These are phyloP conservation scores for Spodoptera littoralis DNA, from an alignment of 2,888 invertebrate genomes.

Conservation along the genomic window DNA sequence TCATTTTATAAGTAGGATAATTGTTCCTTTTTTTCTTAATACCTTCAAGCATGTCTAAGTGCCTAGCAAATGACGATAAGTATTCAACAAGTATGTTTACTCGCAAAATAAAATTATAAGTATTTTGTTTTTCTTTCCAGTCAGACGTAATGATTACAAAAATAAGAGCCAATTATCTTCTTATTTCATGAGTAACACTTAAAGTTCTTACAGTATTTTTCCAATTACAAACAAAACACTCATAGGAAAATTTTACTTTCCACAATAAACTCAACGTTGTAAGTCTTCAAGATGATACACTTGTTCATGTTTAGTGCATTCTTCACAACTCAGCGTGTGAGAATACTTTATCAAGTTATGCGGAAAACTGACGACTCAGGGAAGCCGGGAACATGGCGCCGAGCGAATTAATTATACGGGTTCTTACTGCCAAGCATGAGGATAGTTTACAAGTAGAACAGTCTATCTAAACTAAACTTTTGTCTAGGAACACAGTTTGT, in stretches of 20 bases:
- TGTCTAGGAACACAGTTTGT: neutral
- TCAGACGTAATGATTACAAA: too few relatives aligned
- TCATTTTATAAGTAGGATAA: too few relatives aligned
- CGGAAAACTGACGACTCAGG: conserved; percentile 30
- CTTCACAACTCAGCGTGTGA: conserved; percentile 35
- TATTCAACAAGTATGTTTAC: too few relatives aligned
- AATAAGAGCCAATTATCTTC: too few relatives aligned
- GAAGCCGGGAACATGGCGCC: conserved; percentile 27
- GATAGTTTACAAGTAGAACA: conserved; percentile 37
- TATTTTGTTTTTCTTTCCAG: too few relatives aligned
- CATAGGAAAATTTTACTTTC: neutral
- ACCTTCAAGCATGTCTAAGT: too few relatives aligned
- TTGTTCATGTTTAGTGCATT: conserved; percentile 54
- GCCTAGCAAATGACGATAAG: too few relatives aligned
- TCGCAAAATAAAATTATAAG: too few relatives aligned
- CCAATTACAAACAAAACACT: too few relatives aligned
- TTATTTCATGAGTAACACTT: too few relatives aligned
- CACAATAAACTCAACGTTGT: conserved; percentile 14
- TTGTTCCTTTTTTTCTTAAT: too few relatives aligned
- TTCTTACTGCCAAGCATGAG: conserved; percentile 8
- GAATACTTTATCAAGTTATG: conserved; percentile 64
- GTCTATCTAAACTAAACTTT: conserved; percentile 5
- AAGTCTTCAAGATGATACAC: conserved; percentile 33
- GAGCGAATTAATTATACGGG: conserved; percentile 44
- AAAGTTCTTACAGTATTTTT: too few relatives aligned